Percentiles rank a stretch among this genome's conserved stretches.
Conservation (phyloP, 2,888 invertebrate species). For the Cerceris rybyensis region DNA sequence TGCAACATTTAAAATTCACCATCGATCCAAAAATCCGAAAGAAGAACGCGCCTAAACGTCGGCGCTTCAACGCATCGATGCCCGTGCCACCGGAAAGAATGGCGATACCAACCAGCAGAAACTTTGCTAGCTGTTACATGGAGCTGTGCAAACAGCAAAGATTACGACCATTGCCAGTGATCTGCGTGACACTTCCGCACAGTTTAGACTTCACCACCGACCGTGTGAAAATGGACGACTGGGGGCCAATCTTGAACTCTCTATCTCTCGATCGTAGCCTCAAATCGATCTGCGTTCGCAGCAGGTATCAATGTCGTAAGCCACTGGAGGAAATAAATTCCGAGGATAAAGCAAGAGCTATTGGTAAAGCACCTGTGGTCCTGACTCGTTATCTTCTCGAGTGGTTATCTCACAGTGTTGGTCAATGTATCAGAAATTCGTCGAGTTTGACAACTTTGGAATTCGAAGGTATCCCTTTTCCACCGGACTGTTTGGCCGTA, state of each 20-base stretch:
- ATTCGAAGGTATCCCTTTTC: constrained; percentile 89
- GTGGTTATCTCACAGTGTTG: constrained; percentile 86
- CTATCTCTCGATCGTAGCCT: constrained; percentile 88
- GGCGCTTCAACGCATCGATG: constrained; percentile 28
- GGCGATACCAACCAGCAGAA: constrained; percentile 69
- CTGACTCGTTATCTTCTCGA: constrained; percentile 88
- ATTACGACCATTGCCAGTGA: constrained; percentile 76
- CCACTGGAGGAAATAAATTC: constrained; percentile 83
- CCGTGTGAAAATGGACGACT: constrained; percentile 89
- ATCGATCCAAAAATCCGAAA: too few relatives aligned
- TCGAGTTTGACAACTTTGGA: constrained; percentile 85
- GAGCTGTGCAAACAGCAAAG: constrained; percentile 78
- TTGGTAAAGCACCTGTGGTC: constrained; percentile 86
- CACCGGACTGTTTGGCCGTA: constrained; percentile 86
- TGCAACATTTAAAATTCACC: too few relatives aligned
- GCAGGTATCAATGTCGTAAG: constrained; percentile 85
- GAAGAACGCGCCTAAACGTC: not conserved
- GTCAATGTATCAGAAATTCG: constrained; percentile 86
- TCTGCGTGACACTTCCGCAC: constrained; percentile 78
- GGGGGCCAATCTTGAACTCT: constrained; percentile 89
- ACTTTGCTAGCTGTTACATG: constrained; percentile 78
- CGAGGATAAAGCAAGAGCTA: constrained; percentile 85
- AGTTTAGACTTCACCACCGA: constrained; percentile 89
- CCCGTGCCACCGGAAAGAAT: constrained; percentile 52
- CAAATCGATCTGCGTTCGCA: constrained; percentile 86